Percentiles rank a stretch among this genome's conserved stretches.
Conservation (phyloP, 2,888 invertebrate genomes). For the Brachyptera risi region DNA sequence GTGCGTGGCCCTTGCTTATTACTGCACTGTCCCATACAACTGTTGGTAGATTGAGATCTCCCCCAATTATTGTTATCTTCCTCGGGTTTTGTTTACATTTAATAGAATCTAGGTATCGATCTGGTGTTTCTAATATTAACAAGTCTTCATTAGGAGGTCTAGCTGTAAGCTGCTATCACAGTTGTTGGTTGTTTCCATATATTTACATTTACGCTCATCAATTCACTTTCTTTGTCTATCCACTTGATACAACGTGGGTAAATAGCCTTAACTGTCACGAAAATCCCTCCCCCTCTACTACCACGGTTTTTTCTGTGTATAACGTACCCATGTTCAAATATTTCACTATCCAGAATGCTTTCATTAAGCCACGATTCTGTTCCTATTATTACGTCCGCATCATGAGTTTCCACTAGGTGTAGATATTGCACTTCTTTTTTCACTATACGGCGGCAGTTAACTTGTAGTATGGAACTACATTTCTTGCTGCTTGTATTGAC, state of each 20-base stretch:
- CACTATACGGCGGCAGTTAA: slow-evolving; percentile 9
- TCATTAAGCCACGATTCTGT: slow-evolving; percentile 10
- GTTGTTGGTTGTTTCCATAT: neutral
- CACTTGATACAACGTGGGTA: neutral
- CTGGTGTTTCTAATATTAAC: neutral
- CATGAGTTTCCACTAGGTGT: neutral
- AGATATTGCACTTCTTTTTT: neutral
- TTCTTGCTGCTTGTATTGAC: neutral
- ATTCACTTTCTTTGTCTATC: neutral
- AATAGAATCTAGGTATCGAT: neutral
- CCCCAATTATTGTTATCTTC: neutral
- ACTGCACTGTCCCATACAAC: neutral
- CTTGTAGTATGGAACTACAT: neutral
- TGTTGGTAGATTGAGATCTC: neutral
- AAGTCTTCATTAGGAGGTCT: neutral
- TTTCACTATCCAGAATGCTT: neutral
- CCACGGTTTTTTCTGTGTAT: neutral
- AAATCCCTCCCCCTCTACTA: neutral
- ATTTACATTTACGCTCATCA: slow-evolving; percentile 4
- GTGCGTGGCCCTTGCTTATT: neutral
- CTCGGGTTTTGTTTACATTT: neutral
- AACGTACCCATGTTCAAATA: neutral
- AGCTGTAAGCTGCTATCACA: neutral
- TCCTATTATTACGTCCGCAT: slow-evolving; percentile 7
- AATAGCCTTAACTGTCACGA: neutral